Base-by-base conservation (phyloP, 2,888 invertebrate species). In the Limnephilus marmoratus region DNA sequence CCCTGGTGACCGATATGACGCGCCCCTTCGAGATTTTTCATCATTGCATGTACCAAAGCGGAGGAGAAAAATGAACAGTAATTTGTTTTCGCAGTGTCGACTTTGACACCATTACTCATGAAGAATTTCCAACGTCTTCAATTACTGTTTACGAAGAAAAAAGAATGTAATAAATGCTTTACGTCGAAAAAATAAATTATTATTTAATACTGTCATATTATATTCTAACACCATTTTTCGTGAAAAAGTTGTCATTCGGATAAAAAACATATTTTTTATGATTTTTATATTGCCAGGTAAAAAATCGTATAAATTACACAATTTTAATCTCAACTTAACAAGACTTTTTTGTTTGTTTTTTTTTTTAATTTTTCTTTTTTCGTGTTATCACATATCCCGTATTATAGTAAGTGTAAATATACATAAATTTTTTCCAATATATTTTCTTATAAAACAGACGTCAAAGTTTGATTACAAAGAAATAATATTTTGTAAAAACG, bases 71-170 rank as follows among this genome's bases (percentile, higher is more conserved):
- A 92, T 91, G 91, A 92, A 87, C 80, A 82, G 49, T 85, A 89
- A 92, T 92, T 92, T 92, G 91, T 92, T 92, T 91, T 91, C 89
- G 81, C 90, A 12, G 49, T 31, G 80, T 85, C 92, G 88, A 45
- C 85, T 82, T 85, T 85, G 88, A 89, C 53, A 89, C 91, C 80
- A 89, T 92, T 87, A 90, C 53, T 88, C 68, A 88, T 34, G 86
- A 37, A 88, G 88, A 80, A 88, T 83, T 83, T 83, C 83, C 83
- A 83, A 34, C 83, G 83, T 83, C 37, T 83, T 83, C 37, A 83
- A 83, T 83, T 83, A 83, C 83, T 24, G 34, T 83, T 41, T 34
- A 24, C 4, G 37, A 83, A 83, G 41, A 83, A 83, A 34, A 83
- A 37, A 34, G 9, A 37, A 83, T 34, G 31, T 68, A 68, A 68